phyloP scores from a whole-genome alignment of 2,797 vertebrate species.

The Eidolon dupreanum region DNA sequence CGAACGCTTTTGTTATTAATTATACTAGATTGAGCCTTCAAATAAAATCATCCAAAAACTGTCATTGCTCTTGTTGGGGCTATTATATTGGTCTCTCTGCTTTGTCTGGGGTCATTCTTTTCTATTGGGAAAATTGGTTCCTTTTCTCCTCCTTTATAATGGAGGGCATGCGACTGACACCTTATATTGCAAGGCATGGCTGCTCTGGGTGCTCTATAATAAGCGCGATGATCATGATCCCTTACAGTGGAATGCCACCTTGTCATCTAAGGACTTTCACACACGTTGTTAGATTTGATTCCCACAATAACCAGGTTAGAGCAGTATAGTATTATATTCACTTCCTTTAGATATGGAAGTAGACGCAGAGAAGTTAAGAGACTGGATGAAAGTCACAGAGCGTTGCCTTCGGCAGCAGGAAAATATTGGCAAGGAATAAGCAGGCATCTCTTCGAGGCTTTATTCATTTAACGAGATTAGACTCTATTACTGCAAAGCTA shows the following conservation, averaged over 20 bases:
- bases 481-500: neutral
- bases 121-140: constrained; percentile 39
- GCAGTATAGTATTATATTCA: neutral
- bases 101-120: constrained; percentile 46
- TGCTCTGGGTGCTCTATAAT: neutral
- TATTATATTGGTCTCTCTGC: constrained; percentile 42
- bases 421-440: neutral
- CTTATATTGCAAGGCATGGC: neutral
- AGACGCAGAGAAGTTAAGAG: constrained; percentile 46
- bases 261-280: neutral
- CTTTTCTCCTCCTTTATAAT: constrained; percentile 14
- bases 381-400: constrained; percentile 42
- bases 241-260: neutral
- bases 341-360: constrained; percentile 30
- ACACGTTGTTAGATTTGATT: constrained; percentile 10
- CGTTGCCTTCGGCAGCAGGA: neutral
- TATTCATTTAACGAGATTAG: constrained; percentile 26
- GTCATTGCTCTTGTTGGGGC: neutral
- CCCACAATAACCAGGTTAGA: constrained; percentile 1
- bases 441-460: constrained; percentile 5
- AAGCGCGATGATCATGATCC: neutral
- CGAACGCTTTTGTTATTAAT: constrained; percentile 26
- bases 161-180: neutral
- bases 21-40: neutral
- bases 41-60: constrained; percentile 15